These are phyloP conservation scores for Pelosia muscerda DNA, from an alignment of 2,888 invertebrate species.

Conservation along the genomic window DNA sequence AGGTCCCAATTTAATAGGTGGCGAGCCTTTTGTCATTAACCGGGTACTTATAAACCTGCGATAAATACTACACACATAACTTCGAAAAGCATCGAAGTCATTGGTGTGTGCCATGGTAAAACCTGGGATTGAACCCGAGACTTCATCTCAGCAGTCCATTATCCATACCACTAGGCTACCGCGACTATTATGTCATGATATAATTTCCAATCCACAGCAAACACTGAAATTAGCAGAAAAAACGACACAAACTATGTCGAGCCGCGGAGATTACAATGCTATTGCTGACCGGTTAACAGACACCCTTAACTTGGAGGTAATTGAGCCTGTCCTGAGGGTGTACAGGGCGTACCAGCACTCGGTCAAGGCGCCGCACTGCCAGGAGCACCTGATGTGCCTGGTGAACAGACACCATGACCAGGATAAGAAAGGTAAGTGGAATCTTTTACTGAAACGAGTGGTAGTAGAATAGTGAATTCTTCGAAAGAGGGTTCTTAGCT, in stretches of 20 bases:
- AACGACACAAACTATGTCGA: slow-evolving; percentile 88
- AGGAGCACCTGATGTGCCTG: slow-evolving; percentile 92
- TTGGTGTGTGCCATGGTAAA: too few species aligned
- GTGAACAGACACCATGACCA: slow-evolving; percentile 90
- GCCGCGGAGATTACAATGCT: slow-evolving; percentile 89
- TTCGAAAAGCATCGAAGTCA: too few species aligned
- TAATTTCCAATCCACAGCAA: slow-evolving; percentile 83
- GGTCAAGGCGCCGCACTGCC: slow-evolving; percentile 89
- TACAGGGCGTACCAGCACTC: slow-evolving; percentile 93
- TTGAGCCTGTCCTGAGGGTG: slow-evolving; percentile 93
- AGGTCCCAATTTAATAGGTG: too few species aligned
- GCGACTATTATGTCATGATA: not conserved
- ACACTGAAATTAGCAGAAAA: slow-evolving; percentile 90
- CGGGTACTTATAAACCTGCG: too few species aligned
- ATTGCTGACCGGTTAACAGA: slow-evolving; percentile 92
- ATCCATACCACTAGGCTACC: too few species aligned
- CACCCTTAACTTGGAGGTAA: slow-evolving; percentile 93
- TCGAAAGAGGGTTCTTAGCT: too few species aligned
- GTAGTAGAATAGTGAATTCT: too few species aligned
- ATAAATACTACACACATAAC: too few species aligned
- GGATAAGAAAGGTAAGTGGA: slow-evolving; percentile 72
- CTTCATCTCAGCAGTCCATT: too few species aligned
- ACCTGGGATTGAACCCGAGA: too few species aligned
- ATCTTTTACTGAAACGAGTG: too few species aligned
- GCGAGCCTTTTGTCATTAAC: too few species aligned